Percentiles rank a stretch among this genome's conserved stretches.
phyloP scores from a whole-genome alignment of 2,113 vertebrate species.

The Chaetodon trifascialis region DNA sequence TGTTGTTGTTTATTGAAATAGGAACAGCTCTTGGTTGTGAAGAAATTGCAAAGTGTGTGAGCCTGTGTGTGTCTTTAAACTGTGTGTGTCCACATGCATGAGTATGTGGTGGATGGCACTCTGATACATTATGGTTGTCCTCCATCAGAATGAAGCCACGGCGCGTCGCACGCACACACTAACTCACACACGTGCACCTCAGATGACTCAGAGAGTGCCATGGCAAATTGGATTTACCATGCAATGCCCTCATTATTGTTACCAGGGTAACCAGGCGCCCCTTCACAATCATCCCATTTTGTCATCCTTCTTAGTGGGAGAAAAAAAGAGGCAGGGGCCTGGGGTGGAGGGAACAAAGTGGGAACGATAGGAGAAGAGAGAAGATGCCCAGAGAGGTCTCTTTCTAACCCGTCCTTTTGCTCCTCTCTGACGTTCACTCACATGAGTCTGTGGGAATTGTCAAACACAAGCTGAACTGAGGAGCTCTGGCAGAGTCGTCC shows the following conservation, averaged over 20 bases:
- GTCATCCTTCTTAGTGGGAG: conserved; percentile 53
- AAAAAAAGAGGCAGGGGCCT: conserved; percentile 22
- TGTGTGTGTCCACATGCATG: no score
- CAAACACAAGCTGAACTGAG: conserved; percentile 20
- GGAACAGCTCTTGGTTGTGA: not conserved
- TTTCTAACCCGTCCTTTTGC: not conserved
- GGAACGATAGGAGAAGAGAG: conserved; percentile 8
- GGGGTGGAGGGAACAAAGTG: conserved; percentile 42
- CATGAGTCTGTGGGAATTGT: conserved; percentile 27
- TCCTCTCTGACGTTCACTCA: conserved; percentile 7
- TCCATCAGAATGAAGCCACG: conserved; percentile 21
- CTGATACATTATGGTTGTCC: not conserved
- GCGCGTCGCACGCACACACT: conserved; percentile 4
- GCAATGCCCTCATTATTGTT: conserved; percentile 80
- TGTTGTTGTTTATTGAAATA: not conserved
- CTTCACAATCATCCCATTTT: conserved; percentile 72
- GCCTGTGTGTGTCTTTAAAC: not conserved
- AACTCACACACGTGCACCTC: conserved; percentile 46
- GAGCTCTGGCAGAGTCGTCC: not conserved
- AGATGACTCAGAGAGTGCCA: conserved; percentile 52
- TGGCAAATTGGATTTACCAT: conserved; percentile 73
- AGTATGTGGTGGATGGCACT: not conserved
- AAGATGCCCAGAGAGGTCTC: not conserved
- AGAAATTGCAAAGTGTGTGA: not conserved
- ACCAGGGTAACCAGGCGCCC: conserved; percentile 75